A percentile compares a stretch with the other conserved stretches of the same genome.
phyloP scores from a whole-genome alignment of 2,888 invertebrate species.

The Cheilosia scutellata region DNA sequence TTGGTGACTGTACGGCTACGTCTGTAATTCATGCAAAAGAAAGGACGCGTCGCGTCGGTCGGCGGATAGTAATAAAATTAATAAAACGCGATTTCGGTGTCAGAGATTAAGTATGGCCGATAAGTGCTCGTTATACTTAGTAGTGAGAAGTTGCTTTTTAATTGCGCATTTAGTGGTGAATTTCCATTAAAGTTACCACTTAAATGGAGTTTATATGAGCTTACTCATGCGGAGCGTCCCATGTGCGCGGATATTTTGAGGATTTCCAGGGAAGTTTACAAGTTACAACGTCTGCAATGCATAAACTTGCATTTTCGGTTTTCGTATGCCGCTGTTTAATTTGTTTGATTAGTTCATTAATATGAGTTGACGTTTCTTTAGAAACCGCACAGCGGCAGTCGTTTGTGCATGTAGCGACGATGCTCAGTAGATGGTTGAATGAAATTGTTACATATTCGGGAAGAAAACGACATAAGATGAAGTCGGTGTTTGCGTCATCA shows the following conservation, averaged over 20 bases:
- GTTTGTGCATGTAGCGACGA: too few species aligned
- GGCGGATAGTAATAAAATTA: conserved; percentile 6
- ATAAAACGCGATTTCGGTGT: conserved; percentile 35
- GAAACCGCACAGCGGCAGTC: too few species aligned
- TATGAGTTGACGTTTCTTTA: too few species aligned
- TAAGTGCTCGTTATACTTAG: conserved; percentile 16
- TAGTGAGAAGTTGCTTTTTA: conserved; percentile 35
- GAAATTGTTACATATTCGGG: too few species aligned
- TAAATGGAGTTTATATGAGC: conserved; percentile 5
- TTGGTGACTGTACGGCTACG: background rate
- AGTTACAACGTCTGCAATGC: background rate
- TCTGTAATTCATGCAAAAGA: background rate
- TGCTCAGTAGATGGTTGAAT: too few species aligned
- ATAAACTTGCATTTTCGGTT: background rate
- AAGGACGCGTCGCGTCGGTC: too few species aligned
- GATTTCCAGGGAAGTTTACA: conserved; percentile 5
- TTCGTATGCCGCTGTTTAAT: too few species aligned
- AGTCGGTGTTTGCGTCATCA: too few species aligned
- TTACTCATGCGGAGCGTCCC: conserved; percentile 24
- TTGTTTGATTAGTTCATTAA: too few species aligned
- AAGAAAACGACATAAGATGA: too few species aligned
- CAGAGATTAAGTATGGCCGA: conserved; percentile 37
- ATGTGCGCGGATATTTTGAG: conserved; percentile 23
- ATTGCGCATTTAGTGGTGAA: conserved; percentile 37
- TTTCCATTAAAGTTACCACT: conserved; percentile 28